phyloP scores from a whole-genome alignment of 2,113 vertebrate genomes.

The Athene noctua region DNA sequence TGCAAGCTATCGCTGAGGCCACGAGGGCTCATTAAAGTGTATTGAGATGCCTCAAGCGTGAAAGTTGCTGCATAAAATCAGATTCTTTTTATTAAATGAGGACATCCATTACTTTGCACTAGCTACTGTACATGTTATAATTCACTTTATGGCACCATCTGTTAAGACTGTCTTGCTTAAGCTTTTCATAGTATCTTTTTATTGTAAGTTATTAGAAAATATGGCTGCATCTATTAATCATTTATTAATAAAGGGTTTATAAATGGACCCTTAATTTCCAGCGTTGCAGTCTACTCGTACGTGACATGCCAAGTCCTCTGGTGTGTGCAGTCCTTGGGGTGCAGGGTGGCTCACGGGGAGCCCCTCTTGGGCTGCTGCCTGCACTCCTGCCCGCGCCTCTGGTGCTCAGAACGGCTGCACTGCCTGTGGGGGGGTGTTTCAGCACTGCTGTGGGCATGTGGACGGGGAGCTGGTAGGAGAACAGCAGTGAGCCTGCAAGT shows the following conservation, averaged over 20 bases:
- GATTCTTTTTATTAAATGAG: constrained; percentile 48
- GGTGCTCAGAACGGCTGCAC: too few species aligned
- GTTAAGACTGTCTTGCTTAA: constrained; percentile 54
- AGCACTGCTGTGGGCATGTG: not conserved
- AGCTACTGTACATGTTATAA: constrained; percentile 49
- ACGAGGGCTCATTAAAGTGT: constrained; percentile 38
- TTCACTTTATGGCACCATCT: constrained; percentile 70
- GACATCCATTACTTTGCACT: constrained; percentile 29
- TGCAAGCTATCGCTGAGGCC: not conserved
- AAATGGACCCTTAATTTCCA: constrained; percentile 23
- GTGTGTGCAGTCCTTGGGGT: not conserved
- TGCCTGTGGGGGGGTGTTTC: too few species aligned
- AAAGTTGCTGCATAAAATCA: constrained; percentile 49
- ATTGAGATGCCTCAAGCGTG: constrained; percentile 50
- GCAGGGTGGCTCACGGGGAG: not conserved
- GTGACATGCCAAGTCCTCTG: not conserved
- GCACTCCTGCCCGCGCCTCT: not conserved
- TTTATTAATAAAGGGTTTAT: constrained; percentile 59
- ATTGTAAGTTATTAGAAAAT: constrained; percentile 66
- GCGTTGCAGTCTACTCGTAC: not conserved
- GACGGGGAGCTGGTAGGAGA: not conserved
- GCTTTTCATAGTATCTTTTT: constrained; percentile 47
- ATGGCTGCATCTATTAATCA: constrained; percentile 63
- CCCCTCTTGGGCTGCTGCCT: not conserved
- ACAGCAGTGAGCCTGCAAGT: not conserved